Percentiles rank a stretch among this genome's conserved stretches.
Evolutionary conservation across 2,113 vertebrate species (phyloP).

Genomic region (Psammodynastes pulverulentus): DNA sequence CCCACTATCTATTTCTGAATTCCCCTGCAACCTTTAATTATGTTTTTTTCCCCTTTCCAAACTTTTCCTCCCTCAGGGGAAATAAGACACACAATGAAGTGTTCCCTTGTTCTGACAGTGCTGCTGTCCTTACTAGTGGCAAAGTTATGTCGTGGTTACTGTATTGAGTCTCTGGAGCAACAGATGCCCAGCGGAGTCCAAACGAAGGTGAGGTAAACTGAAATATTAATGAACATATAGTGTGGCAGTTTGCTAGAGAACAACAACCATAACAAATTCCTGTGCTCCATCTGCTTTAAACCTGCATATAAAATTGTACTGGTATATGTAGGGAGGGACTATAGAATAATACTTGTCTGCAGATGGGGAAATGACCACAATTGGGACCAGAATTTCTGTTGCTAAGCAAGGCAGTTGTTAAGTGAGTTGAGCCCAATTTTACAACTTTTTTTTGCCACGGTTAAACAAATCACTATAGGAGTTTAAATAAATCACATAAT

Average conservation of each 20-base stretch:
- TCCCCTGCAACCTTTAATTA: neutral
- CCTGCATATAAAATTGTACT: neutral
- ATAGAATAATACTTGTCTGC: neutral
- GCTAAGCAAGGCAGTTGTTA: neutral
- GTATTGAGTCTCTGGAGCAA: slow-evolving; percentile 15
- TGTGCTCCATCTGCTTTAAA: neutral
- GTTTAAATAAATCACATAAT: neutral
- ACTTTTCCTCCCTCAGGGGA: neutral
- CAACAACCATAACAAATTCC: neutral
- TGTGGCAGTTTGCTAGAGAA: neutral
- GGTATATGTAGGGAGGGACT: neutral
- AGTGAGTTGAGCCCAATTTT: neutral
- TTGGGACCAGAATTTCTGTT: neutral
- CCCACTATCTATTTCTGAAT: neutral
- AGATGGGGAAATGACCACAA: neutral
- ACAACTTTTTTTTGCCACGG: neutral
- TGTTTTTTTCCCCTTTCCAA: neutral
- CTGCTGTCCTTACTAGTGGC: slow-evolving; percentile 13
- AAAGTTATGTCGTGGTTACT: slow-evolving; percentile 4
- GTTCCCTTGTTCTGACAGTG: neutral
- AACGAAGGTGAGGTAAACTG: slow-evolving; percentile 4
- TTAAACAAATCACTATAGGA: neutral
- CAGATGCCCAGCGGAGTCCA: slow-evolving; percentile 11
- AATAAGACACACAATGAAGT: neutral
- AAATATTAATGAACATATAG: neutral